Base-by-base conservation (phyloP, 2,888 invertebrate species). In the Eupithecia pulchellata region DNA sequence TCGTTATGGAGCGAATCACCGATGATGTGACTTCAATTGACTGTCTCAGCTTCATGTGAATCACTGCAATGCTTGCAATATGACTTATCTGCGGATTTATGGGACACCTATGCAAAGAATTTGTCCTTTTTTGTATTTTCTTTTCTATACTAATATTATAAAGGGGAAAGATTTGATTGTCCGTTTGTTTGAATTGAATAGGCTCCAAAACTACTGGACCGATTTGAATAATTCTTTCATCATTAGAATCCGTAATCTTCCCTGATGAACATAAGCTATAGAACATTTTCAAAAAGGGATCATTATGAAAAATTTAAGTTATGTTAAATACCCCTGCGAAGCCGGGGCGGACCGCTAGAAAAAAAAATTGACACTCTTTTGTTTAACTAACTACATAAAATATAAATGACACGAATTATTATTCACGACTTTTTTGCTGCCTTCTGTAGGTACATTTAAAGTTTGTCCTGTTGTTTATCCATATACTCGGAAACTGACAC, bases 1-100 rank as follows among this genome's bases (percentile, higher is more conserved):
- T 86, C 81, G 86, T 88, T 86, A 86, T 83, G 79, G 75, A 79
- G 77, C 82, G 57, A 87, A 89, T 91, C 89, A 89, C 82, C 83
- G 79, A 81, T 52, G 52, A 52, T 82, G 84, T 83, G 86, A 85
- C 86, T 68, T 81, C 82, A 84, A 88, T 86, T 87, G 82, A 81
- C 84, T 84, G 83, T 83, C 81, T 83, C 80, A 76, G 73, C 74
- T 72, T 77, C 81, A 79, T 73, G 72, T 84, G 82, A 81, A 76
- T 84, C 79, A 83, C 68, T 74, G 52, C 52, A 52, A 25, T 25
- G 52, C 82, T 76, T 71, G 77, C 73, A 74, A 57, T 8, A 52
- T 60, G 36, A 55, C 63, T 64, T 67, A 32, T 55, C 8, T 20
- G 30, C 58, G 58, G 30, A 32, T 34, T 9, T 20, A 47, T 20